phyloP scores from a whole-genome alignment of 1,140 invertebrate species.

The Conopomorpha cramerella region DNA sequence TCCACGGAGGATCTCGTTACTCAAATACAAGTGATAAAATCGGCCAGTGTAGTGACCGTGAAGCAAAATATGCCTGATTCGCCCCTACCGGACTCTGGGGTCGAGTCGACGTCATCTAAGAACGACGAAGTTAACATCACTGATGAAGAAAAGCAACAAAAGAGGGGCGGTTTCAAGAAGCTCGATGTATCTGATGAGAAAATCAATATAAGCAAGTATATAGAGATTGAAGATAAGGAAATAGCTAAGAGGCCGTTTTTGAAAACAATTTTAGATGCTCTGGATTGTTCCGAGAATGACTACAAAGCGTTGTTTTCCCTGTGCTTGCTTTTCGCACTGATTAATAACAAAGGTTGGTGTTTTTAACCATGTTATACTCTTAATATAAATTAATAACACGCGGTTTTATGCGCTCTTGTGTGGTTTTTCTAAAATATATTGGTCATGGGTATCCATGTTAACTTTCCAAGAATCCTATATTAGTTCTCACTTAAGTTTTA shows the following conservation, averaged over 20 bases:
- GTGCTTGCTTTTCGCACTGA: constrained; percentile 91
- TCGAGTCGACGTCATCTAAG: constrained; percentile 45
- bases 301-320: constrained; percentile 91
- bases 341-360: constrained; percentile 86
- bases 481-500: no score
- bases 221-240: no score
- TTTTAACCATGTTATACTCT: constrained; percentile 1
- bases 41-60: constrained; percentile 7
- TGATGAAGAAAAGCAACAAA: constrained; percentile 88
- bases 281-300: constrained; percentile 90
- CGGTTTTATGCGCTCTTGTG: no score
- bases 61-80: constrained; percentile 52
- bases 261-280: constrained; percentile 82
- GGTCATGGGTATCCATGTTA: no score
- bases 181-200: constrained; percentile 37
- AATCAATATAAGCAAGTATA: no score
- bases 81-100: constrained; percentile 49
- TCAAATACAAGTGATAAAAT: constrained; percentile 28
- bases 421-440: no score
- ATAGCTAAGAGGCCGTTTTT: constrained; percentile 80
- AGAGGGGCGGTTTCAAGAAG: constrained; percentile 59
- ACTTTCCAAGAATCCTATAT: no score
- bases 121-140: constrained; percentile 73
- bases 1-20: constrained; percentile 59
- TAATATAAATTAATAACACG: no score